Evolutionary conservation across 2,888 invertebrate species (phyloP).

Genomic region (Scaeva pyrastri): DNA sequence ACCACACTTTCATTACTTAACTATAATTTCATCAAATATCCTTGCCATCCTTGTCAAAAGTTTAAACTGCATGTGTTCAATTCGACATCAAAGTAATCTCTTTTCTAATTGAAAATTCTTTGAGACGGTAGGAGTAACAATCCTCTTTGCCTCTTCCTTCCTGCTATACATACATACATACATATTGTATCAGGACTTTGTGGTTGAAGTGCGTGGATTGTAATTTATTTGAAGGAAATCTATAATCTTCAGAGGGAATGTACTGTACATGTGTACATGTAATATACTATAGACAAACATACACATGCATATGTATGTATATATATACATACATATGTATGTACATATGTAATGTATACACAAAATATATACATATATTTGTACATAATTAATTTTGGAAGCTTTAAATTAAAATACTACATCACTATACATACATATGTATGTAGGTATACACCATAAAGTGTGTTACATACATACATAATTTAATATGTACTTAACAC

Average conservation of each 20-base stretch:
- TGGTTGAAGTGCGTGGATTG: background rate
- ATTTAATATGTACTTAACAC: no score
- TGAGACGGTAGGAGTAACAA: constrained; percentile 13
- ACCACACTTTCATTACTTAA: constrained; percentile 11
- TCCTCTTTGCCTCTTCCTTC: background rate
- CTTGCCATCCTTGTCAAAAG: constrained; percentile 17
- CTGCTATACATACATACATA: no score
- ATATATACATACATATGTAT: no score
- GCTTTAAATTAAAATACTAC: no score
- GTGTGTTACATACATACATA: no score
- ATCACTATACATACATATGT: no score
- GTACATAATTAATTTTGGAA: no score
- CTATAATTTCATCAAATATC: constrained; percentile 17
- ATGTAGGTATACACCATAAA: no score
- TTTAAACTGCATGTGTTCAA: constrained; percentile 27
- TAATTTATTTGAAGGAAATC: constrained; percentile 22
- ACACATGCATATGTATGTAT: no score
- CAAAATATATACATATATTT: no score
- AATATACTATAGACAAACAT: no score
- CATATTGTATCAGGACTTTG: background rate
- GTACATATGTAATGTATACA: no score
- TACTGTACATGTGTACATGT: background rate
- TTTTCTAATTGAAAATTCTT: constrained; percentile 50
- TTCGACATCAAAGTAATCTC: constrained; percentile 51
- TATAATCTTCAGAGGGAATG: background rate